Conservation (phyloP, 2,113 vertebrate species). For the Halichoerus grypus region DNA sequence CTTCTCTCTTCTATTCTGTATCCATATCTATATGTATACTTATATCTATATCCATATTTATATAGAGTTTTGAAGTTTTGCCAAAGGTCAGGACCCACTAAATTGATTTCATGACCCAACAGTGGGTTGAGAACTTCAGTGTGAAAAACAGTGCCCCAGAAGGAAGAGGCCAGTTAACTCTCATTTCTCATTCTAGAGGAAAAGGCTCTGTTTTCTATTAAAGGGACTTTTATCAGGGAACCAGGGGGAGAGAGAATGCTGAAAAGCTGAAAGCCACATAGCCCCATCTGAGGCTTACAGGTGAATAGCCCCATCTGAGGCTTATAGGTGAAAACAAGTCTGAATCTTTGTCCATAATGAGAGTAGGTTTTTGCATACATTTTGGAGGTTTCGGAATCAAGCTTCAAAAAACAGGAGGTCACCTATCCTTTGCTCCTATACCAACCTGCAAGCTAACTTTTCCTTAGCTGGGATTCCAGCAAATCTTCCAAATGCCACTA, state of each 20-base stretch:
- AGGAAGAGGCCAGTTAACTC: constrained; percentile 15
- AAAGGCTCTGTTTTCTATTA: not conserved
- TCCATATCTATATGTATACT: not conserved
- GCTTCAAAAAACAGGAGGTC: not conserved
- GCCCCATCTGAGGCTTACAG: not conserved
- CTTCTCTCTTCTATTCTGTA: not conserved
- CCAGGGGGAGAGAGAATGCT: constrained; percentile 38
- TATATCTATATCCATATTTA: not conserved
- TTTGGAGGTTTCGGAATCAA: constrained; percentile 6
- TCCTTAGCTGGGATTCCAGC: constrained; percentile 41
- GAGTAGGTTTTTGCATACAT: not conserved
- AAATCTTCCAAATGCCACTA: constrained; percentile 54
- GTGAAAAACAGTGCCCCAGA: not conserved
- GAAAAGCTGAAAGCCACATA: not conserved
- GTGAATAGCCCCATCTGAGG: not conserved
- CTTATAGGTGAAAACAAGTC: not conserved
- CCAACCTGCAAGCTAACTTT: not conserved
- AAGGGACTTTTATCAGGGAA: not conserved
- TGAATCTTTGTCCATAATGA: not conserved
- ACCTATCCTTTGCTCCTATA: not conserved
- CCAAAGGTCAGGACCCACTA: not conserved
- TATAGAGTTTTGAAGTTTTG: constrained; percentile 15
- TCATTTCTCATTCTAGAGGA: not conserved
- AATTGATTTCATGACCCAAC: constrained; percentile 9
- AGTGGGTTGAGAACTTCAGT: not conserved